A percentile compares a stretch with the other conserved stretches of the same genome.
Evolutionary conservation across 2,888 invertebrate genomes (phyloP).

Genomic region (Cryptus viduatorius): DNA sequence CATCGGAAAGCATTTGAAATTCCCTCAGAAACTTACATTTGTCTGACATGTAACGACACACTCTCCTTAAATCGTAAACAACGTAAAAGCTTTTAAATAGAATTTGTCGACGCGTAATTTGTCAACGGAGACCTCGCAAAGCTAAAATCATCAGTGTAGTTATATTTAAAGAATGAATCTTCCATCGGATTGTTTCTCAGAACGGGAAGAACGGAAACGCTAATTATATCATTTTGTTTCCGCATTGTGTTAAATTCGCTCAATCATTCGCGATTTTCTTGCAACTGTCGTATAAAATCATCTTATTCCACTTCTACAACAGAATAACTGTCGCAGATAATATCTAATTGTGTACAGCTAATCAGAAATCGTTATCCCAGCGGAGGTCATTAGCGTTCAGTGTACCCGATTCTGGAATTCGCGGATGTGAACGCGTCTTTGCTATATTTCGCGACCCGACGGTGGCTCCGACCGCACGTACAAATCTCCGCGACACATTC

Average conservation of each 20-base stretch:
- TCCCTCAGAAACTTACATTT: too few relatives aligned
- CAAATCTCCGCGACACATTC: slow-evolving; percentile 7
- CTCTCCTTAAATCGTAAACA: too few relatives aligned
- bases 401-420: background rate
- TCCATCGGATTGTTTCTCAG: too few relatives aligned
- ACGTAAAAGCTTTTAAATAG: too few relatives aligned
- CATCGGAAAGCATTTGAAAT: too few relatives aligned
- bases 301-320: background rate
- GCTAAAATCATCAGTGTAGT: too few relatives aligned
- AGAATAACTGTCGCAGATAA: background rate
- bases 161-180: too few relatives aligned
- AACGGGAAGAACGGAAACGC: too few relatives aligned
- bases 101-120: too few relatives aligned
- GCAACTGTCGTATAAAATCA: background rate
- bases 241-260: background rate
- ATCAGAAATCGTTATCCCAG: slow-evolving; percentile 13
- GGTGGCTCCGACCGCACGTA: background rate
- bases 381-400: slow-evolving; percentile 16
- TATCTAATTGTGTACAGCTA: background rate
- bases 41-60: too few relatives aligned
- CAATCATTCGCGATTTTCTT: background rate
- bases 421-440: background rate
- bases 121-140: too few relatives aligned
- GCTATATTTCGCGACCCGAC: background rate
- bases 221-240: background rate